Evolutionary conservation across 37 sponge, comb jelly and placozoan species (phyloP), one percentile per base, ranked within the genome.

Genomic region (Geodia barretti): DNA sequence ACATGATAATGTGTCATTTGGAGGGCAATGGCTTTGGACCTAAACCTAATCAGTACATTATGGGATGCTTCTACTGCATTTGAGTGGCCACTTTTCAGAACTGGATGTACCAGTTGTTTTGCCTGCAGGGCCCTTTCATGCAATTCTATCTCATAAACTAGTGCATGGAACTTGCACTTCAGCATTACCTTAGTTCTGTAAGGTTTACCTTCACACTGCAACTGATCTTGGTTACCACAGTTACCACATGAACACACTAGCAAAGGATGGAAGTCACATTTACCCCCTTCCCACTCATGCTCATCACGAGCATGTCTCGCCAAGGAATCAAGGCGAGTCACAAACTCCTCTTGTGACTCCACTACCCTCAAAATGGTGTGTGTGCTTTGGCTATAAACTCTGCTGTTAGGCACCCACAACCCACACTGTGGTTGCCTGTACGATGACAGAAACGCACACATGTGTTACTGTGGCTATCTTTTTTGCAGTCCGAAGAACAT

Each of bases 231-330:
- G 1, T 70, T 39, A 32, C 40, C 67, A 74, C 83, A 83, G 2
- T 74, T 62, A 19, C 83, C 83, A 73, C 75, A 83, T 1, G 61
- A 29, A 39, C 84, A 66, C n/a, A 65, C 59, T 34, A 1, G 35
- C 0, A 20, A 38, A 21, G 76, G 60, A 61, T 84, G 84, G 54
- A 84, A 84, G n/a, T 78, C 75, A 42, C 84, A 84, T 19, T 59
- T 1, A 11, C 76, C 84, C 41, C 31, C 63, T 4, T 73, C 84
- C 84, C 76, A 74, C 30, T 31, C 19, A 41, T 84, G 84, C 20
- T 68, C 30, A 29, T 64, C 84, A 33, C 76, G 34, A 42, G 77
- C 84, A 75, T 84, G 84, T n/a, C n/a, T n/a, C n/a, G n/a, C n/a
- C n/a, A n/a, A n/a, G 60, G 11, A 58, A 1, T 75, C 67, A 17